Percentiles rank a stretch among this genome's conserved stretches.
phyloP scores from a whole-genome alignment of 1,140 invertebrate genomes.

The Drosophila sechellia region DNA sequence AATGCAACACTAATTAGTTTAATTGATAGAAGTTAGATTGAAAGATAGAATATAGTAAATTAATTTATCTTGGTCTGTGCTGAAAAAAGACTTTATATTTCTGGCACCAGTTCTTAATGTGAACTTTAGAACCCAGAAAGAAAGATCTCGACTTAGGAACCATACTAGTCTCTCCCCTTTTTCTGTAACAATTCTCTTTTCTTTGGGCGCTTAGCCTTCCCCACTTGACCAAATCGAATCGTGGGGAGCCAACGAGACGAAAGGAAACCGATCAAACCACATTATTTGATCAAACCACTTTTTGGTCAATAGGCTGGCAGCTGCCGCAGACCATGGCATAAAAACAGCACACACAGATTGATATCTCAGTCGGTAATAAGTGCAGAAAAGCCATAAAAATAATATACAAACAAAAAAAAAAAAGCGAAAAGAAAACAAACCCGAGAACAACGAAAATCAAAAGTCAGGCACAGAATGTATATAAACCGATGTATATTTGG shows the following conservation, averaged over 20 bases:
- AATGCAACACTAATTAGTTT: too few relatives aligned
- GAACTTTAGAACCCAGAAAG: neutral
- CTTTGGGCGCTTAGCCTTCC: slow-evolving; percentile 25
- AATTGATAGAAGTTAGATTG: too few relatives aligned
- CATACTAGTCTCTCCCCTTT: neutral
- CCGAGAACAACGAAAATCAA: slow-evolving; percentile 57
- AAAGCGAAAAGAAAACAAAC: slow-evolving; percentile 44
- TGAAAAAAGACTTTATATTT: too few relatives aligned
- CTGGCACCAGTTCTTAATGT: neutral
- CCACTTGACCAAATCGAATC: slow-evolving; percentile 37
- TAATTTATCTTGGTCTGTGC: too few relatives aligned
- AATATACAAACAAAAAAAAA: slow-evolving; percentile 41
- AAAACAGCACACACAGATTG: slow-evolving; percentile 42
- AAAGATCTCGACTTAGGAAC: neutral
- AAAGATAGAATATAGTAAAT: too few relatives aligned
- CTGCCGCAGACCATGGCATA: slow-evolving; percentile 32
- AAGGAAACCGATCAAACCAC: slow-evolving; percentile 29
- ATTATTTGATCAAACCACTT: slow-evolving; percentile 34
- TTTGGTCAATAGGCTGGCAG: slow-evolving; percentile 56
- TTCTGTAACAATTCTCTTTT: neutral
- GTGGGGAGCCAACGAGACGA: neutral
- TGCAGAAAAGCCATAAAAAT: slow-evolving; percentile 66
- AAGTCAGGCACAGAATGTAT: slow-evolving; percentile 41
- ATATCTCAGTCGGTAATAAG: slow-evolving; percentile 64
- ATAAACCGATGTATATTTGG: slow-evolving; percentile 48